Base-by-base conservation (phyloP, 2,113 vertebrate species). In the Origma solitaria region DNA sequence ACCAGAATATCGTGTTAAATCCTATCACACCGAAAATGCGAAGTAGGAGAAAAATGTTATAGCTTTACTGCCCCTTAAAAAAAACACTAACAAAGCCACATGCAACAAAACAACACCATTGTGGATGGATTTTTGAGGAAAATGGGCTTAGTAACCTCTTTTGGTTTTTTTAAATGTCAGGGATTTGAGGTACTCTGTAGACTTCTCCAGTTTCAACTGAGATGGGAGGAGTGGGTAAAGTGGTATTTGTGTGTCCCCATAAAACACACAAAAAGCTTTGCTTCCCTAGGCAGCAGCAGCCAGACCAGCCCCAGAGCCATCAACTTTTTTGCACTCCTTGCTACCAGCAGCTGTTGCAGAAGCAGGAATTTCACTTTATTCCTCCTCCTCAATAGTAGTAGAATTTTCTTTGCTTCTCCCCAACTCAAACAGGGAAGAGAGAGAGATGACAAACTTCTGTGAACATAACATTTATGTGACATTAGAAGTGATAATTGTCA, bases 1-100 rank as follows among this genome's bases (percentile, higher is more conserved):
- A 31, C 80, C 65, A 42, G 86, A 92, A n/a, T 73, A 91, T 95
- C 88, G 45, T 51, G 76, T 96, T 77, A 90, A 91, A 69, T 81
- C 70, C 65, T 60, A 92, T 80, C 54, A 30, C 47, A 44, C 37
- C 64, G 89, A 96, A 92, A 91, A 90, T 5, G 12, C 10, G n/a
- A 82, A 61, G 56, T 9, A 61, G 51, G 23, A 71, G 65, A 65
- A 92, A 57, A 50, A 22, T 7, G n/a, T 50, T 76, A 49, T 12
- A 50, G 24, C 31, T 70, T 62, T 70, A 27, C 38, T 71, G 38
- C 3, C 31, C 56, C 56, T 75, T 78, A 33, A 71, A 82, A 45
- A 51, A 45, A 10, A 2, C 30, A 31, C 30, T 7, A 40, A 25
- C 45, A 62, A 62, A 82, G 15, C 15, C 49, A 80, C 56, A 25